Percentiles rank a stretch among this genome's conserved stretches.
Conservation (phyloP, 2,888 invertebrate genomes). For the Gisinianus flammeolus region DNA sequence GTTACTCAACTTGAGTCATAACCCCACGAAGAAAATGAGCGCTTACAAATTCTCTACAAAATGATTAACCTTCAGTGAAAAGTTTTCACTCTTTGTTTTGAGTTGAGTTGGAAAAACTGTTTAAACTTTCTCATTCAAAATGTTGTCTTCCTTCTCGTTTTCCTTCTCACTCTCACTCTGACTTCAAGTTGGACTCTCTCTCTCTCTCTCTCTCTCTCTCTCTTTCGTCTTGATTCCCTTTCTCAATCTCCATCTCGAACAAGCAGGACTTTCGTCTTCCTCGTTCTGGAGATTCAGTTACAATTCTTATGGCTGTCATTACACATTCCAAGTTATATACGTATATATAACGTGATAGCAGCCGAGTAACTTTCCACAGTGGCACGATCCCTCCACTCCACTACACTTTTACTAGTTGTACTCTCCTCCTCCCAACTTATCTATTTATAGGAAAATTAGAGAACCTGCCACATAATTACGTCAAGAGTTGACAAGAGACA, state of each 20-base stretch:
- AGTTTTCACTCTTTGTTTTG: constrained; percentile 1
- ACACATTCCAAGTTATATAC: too few relatives aligned
- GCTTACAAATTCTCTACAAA: constrained; percentile 25
- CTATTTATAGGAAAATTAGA: background rate
- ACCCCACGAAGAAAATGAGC: constrained; percentile 15
- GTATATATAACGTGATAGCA: too few relatives aligned
- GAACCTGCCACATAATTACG: background rate
- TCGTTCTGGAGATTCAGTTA: too few relatives aligned
- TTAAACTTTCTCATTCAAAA: constrained; percentile 8
- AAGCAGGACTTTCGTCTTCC: background rate
- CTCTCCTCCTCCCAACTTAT: background rate
- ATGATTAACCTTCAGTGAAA: constrained; percentile 27
- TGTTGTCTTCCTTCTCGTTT: constrained; percentile 2
- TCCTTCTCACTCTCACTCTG: background rate
- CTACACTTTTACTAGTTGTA: too few relatives aligned
- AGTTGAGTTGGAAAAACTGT: constrained; percentile 2
- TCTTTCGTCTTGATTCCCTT: background rate
- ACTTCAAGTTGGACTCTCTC: background rate
- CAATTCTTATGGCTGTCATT: background rate
- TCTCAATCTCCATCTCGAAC: background rate
- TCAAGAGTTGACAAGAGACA: background rate
- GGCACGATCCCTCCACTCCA: too few relatives aligned
- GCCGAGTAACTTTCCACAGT: too few relatives aligned
- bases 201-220: background rate
- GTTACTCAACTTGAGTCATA: constrained; percentile 28